Base-by-base conservation (phyloP, 1,140 invertebrate genomes). In the Drosophila sp. region DNA sequence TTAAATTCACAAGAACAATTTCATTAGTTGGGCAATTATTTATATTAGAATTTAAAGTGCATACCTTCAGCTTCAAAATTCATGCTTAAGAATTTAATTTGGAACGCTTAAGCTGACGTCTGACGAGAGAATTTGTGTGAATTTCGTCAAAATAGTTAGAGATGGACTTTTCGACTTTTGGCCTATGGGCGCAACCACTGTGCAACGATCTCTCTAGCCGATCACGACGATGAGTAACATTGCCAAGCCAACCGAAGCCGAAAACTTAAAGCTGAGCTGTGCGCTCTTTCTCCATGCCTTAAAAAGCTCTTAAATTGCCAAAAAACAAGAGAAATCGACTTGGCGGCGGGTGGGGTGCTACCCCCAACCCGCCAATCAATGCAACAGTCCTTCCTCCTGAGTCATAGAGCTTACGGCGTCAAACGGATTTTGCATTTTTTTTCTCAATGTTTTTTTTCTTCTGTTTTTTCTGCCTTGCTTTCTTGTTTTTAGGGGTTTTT, bases 351-450 rank as follows among this genome's bases (percentile, higher is more conserved):
- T 3, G 35, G 7, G 35, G 35, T 3, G 10, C 17, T 3, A 23
- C 60, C 40, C 23, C 29, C 8, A 32, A 7, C 60, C 30, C 63
- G 56, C 29, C 79, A 87, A 86, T 86, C 83, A 83, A 61, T 87
- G 82, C 82, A 87, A 79, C 75, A 70, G 60, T 81, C 66, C 56
- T 41, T 30, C 60, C 8, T 25, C 76, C 79, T 87, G 83, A 87
- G 76, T 87, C 83, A 87, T 56, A 66, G 40, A 70, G 84, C 79
- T 89, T 89, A 87, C 58, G 79, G 79, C 79, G 79, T 87, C 83
- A 89, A 87, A 89, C 76, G 83, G 79, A 87, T 87, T 87, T 87
- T 87, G 83, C 80, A 89, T 87, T 83, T 65, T 61, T 64, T 74
- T 54, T 62, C 70, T 64, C 77, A 69, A 66, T 72, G 66, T 72